phyloP scores from a whole-genome alignment of 1,140 invertebrate species.

The Drosophila triauraria region DNA sequence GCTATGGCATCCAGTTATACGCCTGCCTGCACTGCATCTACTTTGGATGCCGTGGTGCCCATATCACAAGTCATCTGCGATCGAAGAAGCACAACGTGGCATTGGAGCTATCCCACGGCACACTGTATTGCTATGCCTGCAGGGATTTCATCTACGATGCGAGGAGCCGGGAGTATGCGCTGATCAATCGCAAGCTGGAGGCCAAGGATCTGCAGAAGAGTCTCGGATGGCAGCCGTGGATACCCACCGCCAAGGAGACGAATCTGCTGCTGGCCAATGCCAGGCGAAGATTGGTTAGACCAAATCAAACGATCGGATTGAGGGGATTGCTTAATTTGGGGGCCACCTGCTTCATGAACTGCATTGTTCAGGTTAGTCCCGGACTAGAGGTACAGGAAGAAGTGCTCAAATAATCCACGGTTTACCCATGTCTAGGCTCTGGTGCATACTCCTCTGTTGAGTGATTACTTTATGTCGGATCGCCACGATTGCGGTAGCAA shows the following conservation, averaged over 20 bases:
- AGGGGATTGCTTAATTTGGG: constrained; percentile 98
- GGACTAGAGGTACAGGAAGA: not conserved
- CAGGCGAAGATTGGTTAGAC: constrained; percentile 91
- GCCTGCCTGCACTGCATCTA: constrained; percentile 96
- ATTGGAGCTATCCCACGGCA: constrained; percentile 94
- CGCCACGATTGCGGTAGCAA: constrained; percentile 93
- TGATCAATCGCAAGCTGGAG: constrained; percentile 86
- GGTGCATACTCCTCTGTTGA: constrained; percentile 96
- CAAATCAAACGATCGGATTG: constrained; percentile 94
- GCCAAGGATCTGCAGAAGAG: constrained; percentile 89
- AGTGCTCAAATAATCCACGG: not conserved
- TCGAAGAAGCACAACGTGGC: constrained; percentile 93
- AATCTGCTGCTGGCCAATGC: constrained; percentile 90
- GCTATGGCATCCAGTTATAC: constrained; percentile 91
- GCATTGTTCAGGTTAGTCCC: constrained; percentile 92
- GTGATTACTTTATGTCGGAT: constrained; percentile 98
- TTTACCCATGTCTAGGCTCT: constrained; percentile 87
- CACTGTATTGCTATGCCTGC: constrained; percentile 96
- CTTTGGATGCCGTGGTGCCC: constrained; percentile 94
- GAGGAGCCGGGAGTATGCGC: constrained; percentile 88
- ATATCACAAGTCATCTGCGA: constrained; percentile 94
- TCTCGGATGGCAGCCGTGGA: constrained; percentile 91
- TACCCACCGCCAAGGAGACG: constrained; percentile 91
- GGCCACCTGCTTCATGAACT: constrained; percentile 99
- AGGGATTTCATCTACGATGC: constrained; percentile 96